These are phyloP conservation scores for Sphenopsis melanotis DNA, from an alignment of 2,797 vertebrate species.

Conservation along the genomic window DNA sequence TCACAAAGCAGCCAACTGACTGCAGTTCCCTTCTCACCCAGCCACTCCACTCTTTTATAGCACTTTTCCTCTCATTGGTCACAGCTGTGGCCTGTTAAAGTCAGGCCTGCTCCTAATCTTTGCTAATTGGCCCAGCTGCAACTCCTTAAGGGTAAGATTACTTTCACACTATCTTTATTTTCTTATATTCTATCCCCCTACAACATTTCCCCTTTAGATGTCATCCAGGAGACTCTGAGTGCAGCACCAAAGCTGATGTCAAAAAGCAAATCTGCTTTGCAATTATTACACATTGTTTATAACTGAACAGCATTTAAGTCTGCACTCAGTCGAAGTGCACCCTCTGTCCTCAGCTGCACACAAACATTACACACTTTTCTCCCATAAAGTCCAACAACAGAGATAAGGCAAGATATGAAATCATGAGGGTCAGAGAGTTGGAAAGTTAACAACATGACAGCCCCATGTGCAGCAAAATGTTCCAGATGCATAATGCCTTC, in stretches of 20 bases:
- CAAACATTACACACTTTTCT: background rate
- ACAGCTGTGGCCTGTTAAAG: too few species aligned
- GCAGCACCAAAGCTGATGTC: background rate
- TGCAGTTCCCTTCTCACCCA: fast-evolving
- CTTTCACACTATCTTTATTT: background rate
- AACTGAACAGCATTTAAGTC: background rate
- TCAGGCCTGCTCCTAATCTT: background rate
- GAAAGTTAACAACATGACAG: background rate
- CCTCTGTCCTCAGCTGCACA: background rate
- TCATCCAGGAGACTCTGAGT: fast-evolving
- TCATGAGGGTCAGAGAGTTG: background rate
- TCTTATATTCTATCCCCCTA: background rate
- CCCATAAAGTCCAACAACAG: background rate
- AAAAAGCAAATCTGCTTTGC: background rate
- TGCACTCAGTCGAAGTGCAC: background rate
- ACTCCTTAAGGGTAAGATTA: background rate
- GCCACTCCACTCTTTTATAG: background rate
- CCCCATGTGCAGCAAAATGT: fast-evolving
- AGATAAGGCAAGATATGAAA: background rate
- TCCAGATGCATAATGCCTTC: background rate
- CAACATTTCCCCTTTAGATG: background rate
- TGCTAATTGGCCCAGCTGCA: background rate
- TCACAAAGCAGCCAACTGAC: background rate
- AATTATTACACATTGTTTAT: background rate
- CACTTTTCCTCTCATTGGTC: background rate